Evolutionary conservation across 2,113 vertebrate species (phyloP), one percentile per base, ranked within the genome.

Genomic region (Poeciliopsis retropinna): DNA sequence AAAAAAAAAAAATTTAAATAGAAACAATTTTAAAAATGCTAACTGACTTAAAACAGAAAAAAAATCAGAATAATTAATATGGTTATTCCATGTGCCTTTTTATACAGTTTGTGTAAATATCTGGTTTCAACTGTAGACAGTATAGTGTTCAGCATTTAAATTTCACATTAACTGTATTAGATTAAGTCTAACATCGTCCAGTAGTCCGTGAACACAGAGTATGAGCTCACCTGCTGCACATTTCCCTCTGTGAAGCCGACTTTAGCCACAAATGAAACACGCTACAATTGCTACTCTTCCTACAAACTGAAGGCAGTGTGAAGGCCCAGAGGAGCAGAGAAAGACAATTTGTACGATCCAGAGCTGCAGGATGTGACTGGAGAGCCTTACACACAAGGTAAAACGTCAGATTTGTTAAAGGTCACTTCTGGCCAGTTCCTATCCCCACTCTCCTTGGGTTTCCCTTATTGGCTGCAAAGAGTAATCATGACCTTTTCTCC

Each of bases 401-500:
- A 79, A 86, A 87, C 78, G 83, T 87, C 85, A 63, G 82, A 74
- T 89, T 86, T 91, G 85, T 83, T 88, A 91, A 91, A 91, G 90
- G 90, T 90, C 88, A 90, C 72, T 28, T 62, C 67, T 22, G 72
- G 87, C 88, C 84, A 82, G 70, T 84, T 87, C 80, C 76, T 73
- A 65, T 78, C 77, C 81, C 47, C 39, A 54, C 83, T 65, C 83
- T 87, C 83, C 39, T 67, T 29, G 75, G 88, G 79, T 83, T 86
- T 83, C 85, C 86, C 85, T 86, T 83, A 90, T 88, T 90, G 90
- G 87, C 85, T 91, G 85, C 80, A 80, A 41, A 82, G 85, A 82
- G 90, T 86, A 87, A 90, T 88, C 87, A 75, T 91, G 90, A 91
- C 87, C 90, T 89, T 89, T 90, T 86, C 85, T 82, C 17, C 28